Evolutionary conservation across 2,113 vertebrate species (phyloP).

Genomic region (Bucco capensis): DNA sequence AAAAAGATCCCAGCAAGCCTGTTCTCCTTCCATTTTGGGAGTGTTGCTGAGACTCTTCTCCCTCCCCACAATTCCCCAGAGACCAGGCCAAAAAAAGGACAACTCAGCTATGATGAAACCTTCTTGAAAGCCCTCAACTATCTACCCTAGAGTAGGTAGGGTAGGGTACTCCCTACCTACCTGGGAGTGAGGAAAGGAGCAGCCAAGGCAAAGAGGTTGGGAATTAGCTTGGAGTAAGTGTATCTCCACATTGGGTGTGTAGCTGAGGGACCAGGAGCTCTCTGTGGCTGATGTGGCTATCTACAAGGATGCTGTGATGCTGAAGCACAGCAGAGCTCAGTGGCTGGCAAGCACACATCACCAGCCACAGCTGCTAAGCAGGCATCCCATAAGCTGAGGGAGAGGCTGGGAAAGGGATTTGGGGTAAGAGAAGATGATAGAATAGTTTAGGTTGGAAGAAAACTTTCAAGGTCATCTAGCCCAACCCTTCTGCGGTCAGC

Average conservation of each 20-base stretch:
- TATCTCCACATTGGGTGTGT: fast-evolving
- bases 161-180: no score
- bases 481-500: no score
- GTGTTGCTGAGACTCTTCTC: neutral
- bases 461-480: no score
- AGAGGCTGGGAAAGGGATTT: neutral
- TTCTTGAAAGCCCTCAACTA: neutral
- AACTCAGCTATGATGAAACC: neutral
- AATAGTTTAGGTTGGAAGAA: no score
- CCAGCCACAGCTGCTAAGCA: fast-evolving
- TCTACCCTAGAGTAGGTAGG: fast-evolving
- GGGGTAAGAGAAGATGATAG: neutral
- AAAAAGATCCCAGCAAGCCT: neutral
- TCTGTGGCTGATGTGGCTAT: fast-evolving
- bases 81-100: neutral
- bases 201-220: fast-evolving
- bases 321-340: neutral
- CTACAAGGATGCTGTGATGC: fast-evolving
- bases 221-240: neutral
- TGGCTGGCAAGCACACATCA: neutral
- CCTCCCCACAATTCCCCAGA: neutral
- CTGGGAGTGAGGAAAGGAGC: neutral
- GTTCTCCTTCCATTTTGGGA: neutral
- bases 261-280: neutral
- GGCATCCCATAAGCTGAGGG: neutral